Evolutionary conservation across 2,888 invertebrate genomes (phyloP), one percentile per base, ranked within the genome.

Genomic region (Coenonympha glycerion): DNA sequence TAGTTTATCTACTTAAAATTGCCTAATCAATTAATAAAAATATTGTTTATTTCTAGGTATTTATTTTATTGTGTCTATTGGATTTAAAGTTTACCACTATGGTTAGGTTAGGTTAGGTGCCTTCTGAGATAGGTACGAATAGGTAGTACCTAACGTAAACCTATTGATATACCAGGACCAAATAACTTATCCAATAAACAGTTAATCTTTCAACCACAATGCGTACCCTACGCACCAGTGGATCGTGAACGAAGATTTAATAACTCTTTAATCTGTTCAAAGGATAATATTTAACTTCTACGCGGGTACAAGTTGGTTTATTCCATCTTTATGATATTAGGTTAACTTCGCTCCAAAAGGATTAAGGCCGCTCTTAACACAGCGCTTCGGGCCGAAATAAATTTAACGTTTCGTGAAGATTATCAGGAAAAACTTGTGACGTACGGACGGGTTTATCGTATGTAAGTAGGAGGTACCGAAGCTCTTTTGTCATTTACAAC

Each of bases 271-370:
- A 85, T 85, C 81, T 76, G 68, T 71, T 68, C 69, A 60, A 73
- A 76, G 77, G 78, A 83, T 86, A 83, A 84, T 81, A 84, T 84
- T 85, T 79, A 82, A 82, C 73, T 84, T 80, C 78, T 79, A 79
- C 69, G 59, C 58, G 59, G 58, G 77, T 82, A 84, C 79, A 84
- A 84, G 82, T 83, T 81, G 76, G 72, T 73, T 77, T 79, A 78
- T 78, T 80, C 76, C 81, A 73, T 80, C 83, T 87, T 86, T 85
- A 86, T 81, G 80, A 83, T 87, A 82, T 83, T 79, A 77, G 79
- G 82, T 81, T 84, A 81, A 84, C 75, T 85, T 84, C 76, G 73
- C 78, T 78, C 71, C 72, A 73, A 80, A 85, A 85, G 85, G 86
- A 87, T 87, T 86, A 86, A 84, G 76, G 68, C 75, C 71, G 79